Evolutionary conservation across 2,113 vertebrate species (phyloP), one percentile per base, ranked within the genome.

Genomic region (Vimba vimba): DNA sequence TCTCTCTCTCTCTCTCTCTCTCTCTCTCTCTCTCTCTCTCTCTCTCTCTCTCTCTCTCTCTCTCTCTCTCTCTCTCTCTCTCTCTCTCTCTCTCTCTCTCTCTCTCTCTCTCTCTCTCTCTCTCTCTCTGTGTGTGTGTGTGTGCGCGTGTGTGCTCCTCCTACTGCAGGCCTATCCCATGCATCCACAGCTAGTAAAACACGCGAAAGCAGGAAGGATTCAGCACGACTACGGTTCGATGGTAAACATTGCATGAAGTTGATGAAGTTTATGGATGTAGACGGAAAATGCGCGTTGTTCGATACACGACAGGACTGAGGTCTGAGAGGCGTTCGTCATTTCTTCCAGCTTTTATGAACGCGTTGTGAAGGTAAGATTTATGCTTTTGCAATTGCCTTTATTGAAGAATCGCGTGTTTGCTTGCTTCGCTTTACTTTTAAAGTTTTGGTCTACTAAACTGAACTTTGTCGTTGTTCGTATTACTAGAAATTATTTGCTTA

Each of bases 301-400:
- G 43, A 2, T 27, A 12, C 43, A n/a, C 33, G 66, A 87, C 50
- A 87, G 84, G 45, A 50, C 88, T 93, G 91, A 89, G 89, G 90
- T 89, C 89, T 88, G 90, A 90, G 36, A 39, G 59, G 89, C 90
- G 87, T 76, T 86, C 23, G 11, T 88, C 87, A 85, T 75, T 69
- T 79, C 84, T n/a, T 21, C 4, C 25, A 77, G 83, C 60, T 62
- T 11, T 52, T 68, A 12, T n/a, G 1, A 66, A 9, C 11, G 75
- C 39, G 5, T 39, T 59, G 79, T 79, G 75, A 45, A 69, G 59
- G 77, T 83, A 79, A 62, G 43, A 66, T 0, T 1, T 10, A 10
- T 27, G n/a, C 15, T 4, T 81, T 43, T 30, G 25, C 6, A 43
- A n/a, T 60, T 62, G 13, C 12, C 17, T 62, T 62, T 25, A 62